Base-by-base conservation (phyloP, 1,140 invertebrate species). In the Andrena cerasifolii region DNA sequence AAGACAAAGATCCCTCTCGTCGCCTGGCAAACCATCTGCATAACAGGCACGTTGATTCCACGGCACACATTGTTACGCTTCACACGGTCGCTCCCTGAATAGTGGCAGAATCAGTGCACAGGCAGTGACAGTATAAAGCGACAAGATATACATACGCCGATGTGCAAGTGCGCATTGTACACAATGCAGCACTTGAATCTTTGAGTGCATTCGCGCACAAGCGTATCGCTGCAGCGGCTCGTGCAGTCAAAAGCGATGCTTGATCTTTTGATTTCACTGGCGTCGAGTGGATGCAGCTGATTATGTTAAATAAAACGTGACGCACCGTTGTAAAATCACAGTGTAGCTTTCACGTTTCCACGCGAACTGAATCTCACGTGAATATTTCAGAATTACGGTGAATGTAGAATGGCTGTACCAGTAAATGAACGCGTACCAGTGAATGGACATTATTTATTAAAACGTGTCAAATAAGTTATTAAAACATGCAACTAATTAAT, bases 191-290 rank as follows among this genome's bases (percentile, higher is more conserved):
- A 45, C 47, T 62, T 76, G 71, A 80, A 78, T 80, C 83, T 80
- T 82, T 84, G 81, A 75, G 76, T 56, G 26, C 53, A 53, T 65
- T 76, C 53, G 63, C 4, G 79, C 61, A 78, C 68, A 26, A 77
- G 51, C 72, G 63, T 62, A 68, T 66, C 56, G 75, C 53, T 62
- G 43, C 73, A 80, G 65, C 74, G 43, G 78, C 53, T 66, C 71
- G 26, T 36, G 51, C n/a, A 56, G 40, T 76, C 63, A 68, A 76
- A 72, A 76, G 73, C 43, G 80, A 80, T 36, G 77, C 80, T 79
- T 79, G 74, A 73, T 63, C 63, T 72, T 86, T 86, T 86, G 84
- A 84, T 86, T 80, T 79, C 47, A 14, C 56, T 40, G 43, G 24
- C 51, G 61, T 28, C 53, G 31, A 72, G 53, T 53, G 59, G 73